Evolutionary conservation across 2,797 vertebrate genomes (phyloP), one percentile per base, ranked within the genome.

Genomic region (Anas acuta): DNA sequence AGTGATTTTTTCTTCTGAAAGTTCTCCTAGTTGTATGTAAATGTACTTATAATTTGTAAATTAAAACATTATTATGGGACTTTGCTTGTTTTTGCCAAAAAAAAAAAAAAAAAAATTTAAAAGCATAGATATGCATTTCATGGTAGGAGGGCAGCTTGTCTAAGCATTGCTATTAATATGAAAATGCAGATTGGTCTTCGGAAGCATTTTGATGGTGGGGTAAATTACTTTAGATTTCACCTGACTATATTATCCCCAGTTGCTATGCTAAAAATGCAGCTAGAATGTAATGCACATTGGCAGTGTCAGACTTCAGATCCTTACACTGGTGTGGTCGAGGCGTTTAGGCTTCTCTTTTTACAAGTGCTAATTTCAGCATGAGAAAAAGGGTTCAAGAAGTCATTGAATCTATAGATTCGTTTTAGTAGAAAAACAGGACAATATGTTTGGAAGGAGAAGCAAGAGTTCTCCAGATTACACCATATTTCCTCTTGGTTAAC

Each of bases 141-240:
- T 12, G 30, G 76, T 69, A 92, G 74, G 80, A 92, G 71, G 69
- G 72, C 11, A n/a, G 75, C 5, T 64, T 17, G 62, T 94, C 90
- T 92, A 88, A 95, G 90, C 39, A 35, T 87, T 96, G 70, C 62
- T 89, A 56, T 90, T 95, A 94, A 80, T 86, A 84, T 49, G 72
- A 84, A 93, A 96, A 95, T 69, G 79, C 57, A 77, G 23, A 89
- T 66, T 92, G 80, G 72, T 84, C 84, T 92, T 94, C 60, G 81
- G 89, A 93, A 88, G 87, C 94, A 94, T 95, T 95, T 96, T 97
- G 89, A 90, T 9, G 8, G 61, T 94, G 93, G 54, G 35, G 58
- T 95, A 96, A 97, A 94, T 95, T 94, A 94, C 86, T 96, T 97
- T 88, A 95, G 84, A 93, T 97, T 96, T 96, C 91, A 90, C 91